A percentile compares a stretch with the other conserved stretches of the same genome.
phyloP scores from a whole-genome alignment of 2,113 vertebrate genomes.

The Gambusia affinis region DNA sequence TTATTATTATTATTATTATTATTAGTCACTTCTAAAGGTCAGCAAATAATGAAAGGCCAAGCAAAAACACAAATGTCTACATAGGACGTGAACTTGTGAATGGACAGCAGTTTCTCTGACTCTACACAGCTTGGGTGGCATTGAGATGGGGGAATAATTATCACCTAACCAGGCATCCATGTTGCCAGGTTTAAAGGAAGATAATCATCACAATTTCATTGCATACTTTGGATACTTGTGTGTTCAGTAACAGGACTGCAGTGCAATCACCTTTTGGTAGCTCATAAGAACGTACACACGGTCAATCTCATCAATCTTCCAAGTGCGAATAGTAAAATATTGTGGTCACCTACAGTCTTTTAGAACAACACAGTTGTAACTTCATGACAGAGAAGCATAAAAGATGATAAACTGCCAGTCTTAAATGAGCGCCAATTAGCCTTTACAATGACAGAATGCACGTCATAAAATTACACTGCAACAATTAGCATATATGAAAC shows the following conservation, averaged over 20 bases:
- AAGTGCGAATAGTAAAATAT: conserved; percentile 21
- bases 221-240: too few relatives aligned
- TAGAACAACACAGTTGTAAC: conserved; percentile 3
- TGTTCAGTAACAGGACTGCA: too few relatives aligned
- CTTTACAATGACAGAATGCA: conserved; percentile 26
- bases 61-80: not conserved
- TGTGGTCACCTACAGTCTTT: conserved; percentile 2
- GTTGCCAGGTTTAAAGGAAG: not conserved
- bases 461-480: conserved; percentile 37
- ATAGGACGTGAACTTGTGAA: too few relatives aligned
- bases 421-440: not conserved
- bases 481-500: conserved; percentile 35
- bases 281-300: not conserved
- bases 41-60: not conserved
- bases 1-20: not conserved
- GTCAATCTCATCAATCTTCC: conserved; percentile 19
- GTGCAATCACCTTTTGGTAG: conserved; percentile 7
- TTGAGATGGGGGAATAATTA: too few relatives aligned
- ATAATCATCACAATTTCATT: too few relatives aligned
- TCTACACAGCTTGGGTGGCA: not conserved
- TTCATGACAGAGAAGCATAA: not conserved
- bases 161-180: not conserved
- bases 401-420: conserved; percentile 19
- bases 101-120: not conserved
- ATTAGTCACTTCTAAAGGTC: not conserved